Percentiles rank a stretch among this genome's conserved stretches.
Conservation (phyloP, 2,797 vertebrate species). For the Mormyrops boulengeri region DNA sequence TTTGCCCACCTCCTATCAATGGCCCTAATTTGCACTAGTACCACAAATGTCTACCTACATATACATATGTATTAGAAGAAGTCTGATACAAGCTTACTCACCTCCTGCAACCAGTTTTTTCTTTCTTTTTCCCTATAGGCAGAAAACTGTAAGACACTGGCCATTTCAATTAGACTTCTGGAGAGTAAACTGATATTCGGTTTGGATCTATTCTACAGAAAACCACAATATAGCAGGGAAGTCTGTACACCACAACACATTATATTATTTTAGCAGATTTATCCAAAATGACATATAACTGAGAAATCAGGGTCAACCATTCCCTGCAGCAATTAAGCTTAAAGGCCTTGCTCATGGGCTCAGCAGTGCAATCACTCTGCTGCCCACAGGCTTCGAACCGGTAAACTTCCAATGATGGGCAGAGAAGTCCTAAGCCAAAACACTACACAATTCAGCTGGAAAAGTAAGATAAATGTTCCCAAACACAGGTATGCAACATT, state of each 20-base stretch:
- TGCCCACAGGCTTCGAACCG: not conserved
- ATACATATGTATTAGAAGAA: not conserved
- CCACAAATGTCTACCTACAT: not conserved
- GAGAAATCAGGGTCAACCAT: not conserved
- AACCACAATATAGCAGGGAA: not conserved
- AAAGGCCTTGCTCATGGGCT: not conserved
- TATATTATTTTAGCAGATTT: not conserved
- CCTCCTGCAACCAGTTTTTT: not conserved
- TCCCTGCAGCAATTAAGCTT: not conserved
- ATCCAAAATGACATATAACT: not conserved
- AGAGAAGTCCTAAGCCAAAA: not conserved
- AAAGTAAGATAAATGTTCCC: not conserved
- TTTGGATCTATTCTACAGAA: not conserved
- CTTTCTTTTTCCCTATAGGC: not conserved
- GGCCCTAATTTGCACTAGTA: not conserved
- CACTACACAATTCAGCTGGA: not conserved
- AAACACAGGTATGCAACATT: slow-evolving; percentile 29
- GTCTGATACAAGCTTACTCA: not conserved
- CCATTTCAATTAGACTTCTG: not conserved
- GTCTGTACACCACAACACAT: not conserved
- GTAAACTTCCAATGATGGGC: not conserved
- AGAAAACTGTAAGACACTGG: slow-evolving; percentile 10
- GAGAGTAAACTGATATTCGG: not conserved
- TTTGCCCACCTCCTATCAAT: not conserved
- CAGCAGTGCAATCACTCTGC: not conserved